These are phyloP conservation scores for Tethya wilhelma DNA, from an alignment of 37 sponge, comb jelly and placozoan genomes.

Conservation along the genomic window DNA sequence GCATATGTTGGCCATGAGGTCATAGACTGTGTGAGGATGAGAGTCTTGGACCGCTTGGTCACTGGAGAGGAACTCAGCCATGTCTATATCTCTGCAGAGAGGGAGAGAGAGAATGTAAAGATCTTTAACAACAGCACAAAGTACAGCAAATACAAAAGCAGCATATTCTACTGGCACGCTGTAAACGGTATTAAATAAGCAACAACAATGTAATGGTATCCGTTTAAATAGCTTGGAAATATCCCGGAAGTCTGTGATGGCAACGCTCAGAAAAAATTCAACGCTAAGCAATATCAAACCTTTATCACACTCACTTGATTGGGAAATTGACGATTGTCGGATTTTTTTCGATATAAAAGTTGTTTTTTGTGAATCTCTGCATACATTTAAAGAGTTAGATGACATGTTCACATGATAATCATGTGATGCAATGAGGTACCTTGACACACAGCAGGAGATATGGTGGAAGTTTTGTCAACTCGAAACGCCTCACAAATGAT, in stretches of 20 bases:
- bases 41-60: conserved; percentile 76
- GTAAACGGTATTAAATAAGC: too few species aligned
- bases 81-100: conserved; percentile 89
- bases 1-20: conserved; percentile 94
- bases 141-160: too few species aligned
- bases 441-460: conserved; percentile 93
- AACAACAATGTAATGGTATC: too few species aligned
- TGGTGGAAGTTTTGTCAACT: conserved; percentile 90
- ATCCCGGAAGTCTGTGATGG: neutral
- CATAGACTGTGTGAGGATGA: conserved; percentile 87
- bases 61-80: conserved; percentile 91
- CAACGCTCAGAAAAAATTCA: too few species aligned
- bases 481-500: conserved; percentile 86
- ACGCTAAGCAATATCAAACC: too few species aligned
- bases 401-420: neutral
- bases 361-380: conserved; percentile 96
- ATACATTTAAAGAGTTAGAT: conserved; percentile 2
- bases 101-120: too few species aligned
- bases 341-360: conserved; percentile 97
- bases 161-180: too few species aligned
- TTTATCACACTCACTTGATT: conserved; percentile 61
- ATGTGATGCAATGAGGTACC: conserved; percentile 12
- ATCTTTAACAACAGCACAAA: too few species aligned
- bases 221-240: too few species aligned
- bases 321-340: conserved; percentile 99